Percentiles rank a stretch among this genome's conserved stretches.
Evolutionary conservation across 2,888 invertebrate genomes (phyloP).

Genomic region (Leptopilina drosophilae): DNA sequence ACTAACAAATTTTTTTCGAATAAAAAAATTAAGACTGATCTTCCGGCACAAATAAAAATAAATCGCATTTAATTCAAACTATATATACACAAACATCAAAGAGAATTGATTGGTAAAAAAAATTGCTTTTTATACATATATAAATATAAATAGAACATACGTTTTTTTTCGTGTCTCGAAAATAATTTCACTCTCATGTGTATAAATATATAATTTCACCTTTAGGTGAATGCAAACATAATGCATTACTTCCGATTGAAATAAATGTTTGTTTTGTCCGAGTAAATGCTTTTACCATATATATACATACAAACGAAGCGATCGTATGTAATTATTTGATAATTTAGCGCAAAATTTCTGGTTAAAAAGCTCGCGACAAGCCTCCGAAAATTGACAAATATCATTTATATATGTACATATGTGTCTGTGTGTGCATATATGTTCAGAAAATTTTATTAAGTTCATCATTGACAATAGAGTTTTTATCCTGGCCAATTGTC

Average conservation of each 20-base stretch:
- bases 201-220: neutral
- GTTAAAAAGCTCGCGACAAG: neutral
- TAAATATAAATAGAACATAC: neutral
- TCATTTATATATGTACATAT: too few species aligned
- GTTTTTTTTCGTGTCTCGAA: neutral
- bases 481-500: constrained; percentile 19
- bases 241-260: constrained; percentile 21
- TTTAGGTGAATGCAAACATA: neutral
- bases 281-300: neutral
- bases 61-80: neutral
- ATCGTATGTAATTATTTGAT: constrained; percentile 6
- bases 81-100: neutral
- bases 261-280: neutral
- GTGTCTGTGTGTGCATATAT: too few species aligned
- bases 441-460: neutral
- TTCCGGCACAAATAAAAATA: neutral
- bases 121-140: too few species aligned
- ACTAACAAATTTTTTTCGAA: too few species aligned
- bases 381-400: constrained; percentile 1
- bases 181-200: neutral
- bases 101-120: neutral
- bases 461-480: constrained; percentile 1
- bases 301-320: neutral
- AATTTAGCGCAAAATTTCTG: neutral
- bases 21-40: too few species aligned